Conservation (phyloP, 1,140 invertebrate species). For the Hormaphis cornu region DNA sequence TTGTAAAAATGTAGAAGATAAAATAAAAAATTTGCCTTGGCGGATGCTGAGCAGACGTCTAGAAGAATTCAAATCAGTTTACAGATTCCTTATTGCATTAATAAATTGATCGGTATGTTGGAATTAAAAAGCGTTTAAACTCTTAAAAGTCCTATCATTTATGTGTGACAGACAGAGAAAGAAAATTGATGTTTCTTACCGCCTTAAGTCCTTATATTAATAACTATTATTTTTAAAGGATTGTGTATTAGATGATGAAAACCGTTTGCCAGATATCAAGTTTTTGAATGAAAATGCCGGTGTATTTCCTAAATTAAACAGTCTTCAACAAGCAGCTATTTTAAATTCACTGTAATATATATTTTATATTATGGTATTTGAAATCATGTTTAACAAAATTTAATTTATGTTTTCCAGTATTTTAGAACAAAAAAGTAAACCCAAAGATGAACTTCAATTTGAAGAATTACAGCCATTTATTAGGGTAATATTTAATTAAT, state of each 20-base stretch:
- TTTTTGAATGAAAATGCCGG: slow-evolving; percentile 54
- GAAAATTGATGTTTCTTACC: neutral
- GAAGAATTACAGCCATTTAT: slow-evolving; percentile 76
- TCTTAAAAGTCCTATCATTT: too few relatives aligned
- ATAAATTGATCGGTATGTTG: too few relatives aligned
- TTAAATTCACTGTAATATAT: slow-evolving; percentile 56
- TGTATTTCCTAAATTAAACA: slow-evolving; percentile 50
- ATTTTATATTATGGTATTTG: slow-evolving; percentile 34
- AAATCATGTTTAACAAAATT: neutral
- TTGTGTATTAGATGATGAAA: slow-evolving; percentile 70
- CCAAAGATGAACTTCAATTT: slow-evolving; percentile 62
- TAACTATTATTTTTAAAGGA: slow-evolving; percentile 42
- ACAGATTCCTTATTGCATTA: too few relatives aligned
- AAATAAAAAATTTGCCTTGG: too few relatives aligned
- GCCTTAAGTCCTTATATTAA: neutral
- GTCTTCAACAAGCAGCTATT: slow-evolving; percentile 68
- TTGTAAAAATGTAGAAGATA: too few relatives aligned
- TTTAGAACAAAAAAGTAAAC: slow-evolving; percentile 59
- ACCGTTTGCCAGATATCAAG: slow-evolving; percentile 64
- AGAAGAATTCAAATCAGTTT: too few relatives aligned
- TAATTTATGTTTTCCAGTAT: slow-evolving; percentile 43
- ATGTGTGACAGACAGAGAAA: too few relatives aligned
- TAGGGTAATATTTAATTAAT: slow-evolving; percentile 44
- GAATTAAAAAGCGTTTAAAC: too few relatives aligned
- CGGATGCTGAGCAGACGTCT: too few relatives aligned